phyloP scores from a whole-genome alignment of 2,113 vertebrate genomes.

The Phrynosoma platyrhinos region DNA sequence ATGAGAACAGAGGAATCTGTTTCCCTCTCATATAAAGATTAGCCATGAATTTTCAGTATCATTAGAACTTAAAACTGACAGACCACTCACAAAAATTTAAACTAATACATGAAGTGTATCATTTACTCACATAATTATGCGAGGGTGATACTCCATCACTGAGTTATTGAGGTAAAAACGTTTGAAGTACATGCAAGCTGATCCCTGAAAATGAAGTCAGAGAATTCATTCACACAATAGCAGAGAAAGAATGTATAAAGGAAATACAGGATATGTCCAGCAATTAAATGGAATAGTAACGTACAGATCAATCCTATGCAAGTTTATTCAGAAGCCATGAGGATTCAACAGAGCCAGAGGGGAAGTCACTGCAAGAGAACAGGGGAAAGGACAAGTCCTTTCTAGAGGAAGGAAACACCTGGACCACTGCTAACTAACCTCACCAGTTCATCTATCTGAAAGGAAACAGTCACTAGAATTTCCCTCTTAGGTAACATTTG shows the following conservation, averaged over 20 bases:
- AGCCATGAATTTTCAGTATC: background rate
- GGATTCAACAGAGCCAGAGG: background rate
- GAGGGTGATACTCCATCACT: slow-evolving; percentile 94
- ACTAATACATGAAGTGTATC: background rate
- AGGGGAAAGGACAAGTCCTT: background rate
- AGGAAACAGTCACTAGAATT: background rate
- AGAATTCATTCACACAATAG: background rate
- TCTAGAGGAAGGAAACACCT: background rate
- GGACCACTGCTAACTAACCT: background rate
- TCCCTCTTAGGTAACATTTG: background rate
- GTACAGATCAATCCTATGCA: background rate
- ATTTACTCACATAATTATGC: slow-evolving; percentile 93
- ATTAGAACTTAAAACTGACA: background rate
- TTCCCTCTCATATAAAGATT: background rate
- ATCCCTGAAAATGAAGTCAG: slow-evolving; percentile 81
- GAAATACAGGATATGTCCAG: background rate
- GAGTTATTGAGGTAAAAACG: slow-evolving; percentile 98
- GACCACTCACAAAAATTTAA: background rate
- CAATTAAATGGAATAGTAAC: background rate
- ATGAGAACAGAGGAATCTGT: fast-evolving
- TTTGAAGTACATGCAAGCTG: slow-evolving; percentile 94
- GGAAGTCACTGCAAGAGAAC: background rate
- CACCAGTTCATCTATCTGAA: background rate
- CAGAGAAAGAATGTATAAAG: background rate
- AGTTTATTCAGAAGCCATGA: background rate